Evolutionary conservation across 2,888 invertebrate genomes (phyloP), one percentile per base, ranked within the genome.

Genomic region (Lampropteryx suffumata): DNA sequence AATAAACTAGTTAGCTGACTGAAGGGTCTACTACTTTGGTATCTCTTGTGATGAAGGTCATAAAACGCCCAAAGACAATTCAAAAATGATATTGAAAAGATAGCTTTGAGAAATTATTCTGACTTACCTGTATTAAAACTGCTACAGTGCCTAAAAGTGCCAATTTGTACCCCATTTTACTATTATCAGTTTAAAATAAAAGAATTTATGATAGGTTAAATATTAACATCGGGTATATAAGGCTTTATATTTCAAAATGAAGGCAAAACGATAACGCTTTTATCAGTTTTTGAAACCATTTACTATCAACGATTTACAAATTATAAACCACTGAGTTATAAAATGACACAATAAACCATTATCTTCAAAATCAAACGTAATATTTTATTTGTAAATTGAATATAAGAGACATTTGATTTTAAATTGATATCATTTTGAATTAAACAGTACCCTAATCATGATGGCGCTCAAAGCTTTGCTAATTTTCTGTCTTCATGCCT

Each of bases 81-180:
- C n/a, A n/a, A n/a, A n/a, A n/a, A n/a, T n/a, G n/a, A n/a, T n/a
- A n/a, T n/a, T n/a, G n/a, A n/a, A n/a, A n/a, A n/a, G n/a, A n/a
- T n/a, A n/a, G n/a, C n/a, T n/a, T n/a, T n/a, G n/a, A n/a, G n/a
- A n/a, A n/a, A n/a, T n/a, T n/a, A n/a, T n/a, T n/a, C n/a, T n/a
- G n/a, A 8, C 49, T 36, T 37, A 49, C 50, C 40, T 50, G 49
- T 12, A 51, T 40, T 11, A 55, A 24, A 13, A 51, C 26, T 26
- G 45, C 42, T 1, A 49, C 36, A 9, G 35, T 48, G 12, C 37
- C 55, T 37, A 32, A 34, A 11, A 34, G 10, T 27, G 35, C 48
- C 14, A 44, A 39, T 37, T 28, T 51, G 27, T 44, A 42, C 33
- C 37, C 51, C 55, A 55, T 55, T 28, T 48, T 47, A 21, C 11